Evolutionary conservation across 2,888 invertebrate species (phyloP).

Genomic region (Drosophila parthenogenetica): DNA sequence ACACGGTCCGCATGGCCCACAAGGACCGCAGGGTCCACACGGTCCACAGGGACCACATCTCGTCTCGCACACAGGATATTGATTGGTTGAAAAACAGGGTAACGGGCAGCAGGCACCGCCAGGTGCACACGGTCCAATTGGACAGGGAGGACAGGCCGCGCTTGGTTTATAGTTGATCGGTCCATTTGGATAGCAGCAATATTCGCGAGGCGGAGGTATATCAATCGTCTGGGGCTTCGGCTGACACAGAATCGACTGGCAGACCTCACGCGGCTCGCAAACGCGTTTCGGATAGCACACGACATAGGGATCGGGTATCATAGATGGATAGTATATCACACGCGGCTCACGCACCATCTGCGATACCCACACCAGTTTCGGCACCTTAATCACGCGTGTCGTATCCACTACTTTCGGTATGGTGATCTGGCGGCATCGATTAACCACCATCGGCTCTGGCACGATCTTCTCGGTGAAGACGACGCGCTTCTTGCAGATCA

Average conservation of each 20-base stretch:
- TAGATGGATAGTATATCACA: slow-evolving; percentile 82
- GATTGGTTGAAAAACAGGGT: slow-evolving; percentile 75
- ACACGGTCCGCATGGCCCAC: slow-evolving; percentile 56
- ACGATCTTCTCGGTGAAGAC: slow-evolving; percentile 82
- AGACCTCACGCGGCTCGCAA: slow-evolving; percentile 83
- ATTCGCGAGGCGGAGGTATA: slow-evolving; percentile 83
- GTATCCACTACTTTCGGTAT: slow-evolving; percentile 82
- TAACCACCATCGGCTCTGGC: slow-evolving; percentile 81
- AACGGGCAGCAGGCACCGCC: slow-evolving; percentile 72
- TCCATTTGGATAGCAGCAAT: slow-evolving; percentile 82
- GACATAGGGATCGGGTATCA: slow-evolving; percentile 83
- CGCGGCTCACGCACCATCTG: slow-evolving; percentile 83
- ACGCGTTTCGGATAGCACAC: slow-evolving; percentile 82
- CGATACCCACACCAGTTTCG: slow-evolving; percentile 81
- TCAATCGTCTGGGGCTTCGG: slow-evolving; percentile 83
- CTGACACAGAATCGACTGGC: slow-evolving; percentile 82
- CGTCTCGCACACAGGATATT: slow-evolving; percentile 74
- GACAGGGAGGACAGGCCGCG: slow-evolving; percentile 78
- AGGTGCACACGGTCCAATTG: slow-evolving; percentile 69
- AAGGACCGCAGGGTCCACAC: slow-evolving; percentile 68
- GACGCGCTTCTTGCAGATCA: slow-evolving; percentile 83
- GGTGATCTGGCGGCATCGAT: slow-evolving; percentile 81
- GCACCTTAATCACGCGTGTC: slow-evolving; percentile 81
- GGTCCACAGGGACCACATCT: slow-evolving; percentile 64
- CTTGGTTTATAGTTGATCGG: slow-evolving; percentile 80